Evolutionary conservation across 2,797 vertebrate genomes (phyloP).

Genomic region (Amphiprion clarkii): DNA sequence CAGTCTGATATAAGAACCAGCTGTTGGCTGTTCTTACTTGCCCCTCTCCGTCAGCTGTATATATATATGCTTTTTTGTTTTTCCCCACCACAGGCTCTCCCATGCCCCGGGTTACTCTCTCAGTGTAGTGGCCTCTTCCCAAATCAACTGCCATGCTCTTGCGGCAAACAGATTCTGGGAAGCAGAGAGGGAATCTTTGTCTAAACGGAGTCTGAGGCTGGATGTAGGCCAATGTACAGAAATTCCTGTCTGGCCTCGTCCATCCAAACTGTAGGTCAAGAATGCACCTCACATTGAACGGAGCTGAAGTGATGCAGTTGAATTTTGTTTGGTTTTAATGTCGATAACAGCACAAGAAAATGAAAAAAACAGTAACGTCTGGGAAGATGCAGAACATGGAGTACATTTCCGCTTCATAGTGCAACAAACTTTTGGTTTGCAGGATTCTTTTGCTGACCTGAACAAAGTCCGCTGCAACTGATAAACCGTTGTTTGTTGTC

Average conservation of each 20-base stretch:
- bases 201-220: conserved; percentile 60
- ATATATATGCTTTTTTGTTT: conserved; percentile 15
- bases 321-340: conserved; percentile 4
- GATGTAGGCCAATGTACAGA: conserved; percentile 66
- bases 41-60: conserved; percentile 40
- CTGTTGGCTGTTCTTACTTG: conserved; percentile 66
- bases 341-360: conserved; percentile 8
- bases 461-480: conserved; percentile 4
- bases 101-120: conserved; percentile 52
- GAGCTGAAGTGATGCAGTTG: conserved; percentile 7
- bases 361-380: conserved; percentile 7
- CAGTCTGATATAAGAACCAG: conserved; percentile 80
- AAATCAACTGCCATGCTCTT: conserved; percentile 65
- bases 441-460: conserved; percentile 9
- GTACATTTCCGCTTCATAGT: not conserved
- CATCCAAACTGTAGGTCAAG: conserved; percentile 56
- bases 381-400: conserved; percentile 5
- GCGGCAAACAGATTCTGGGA: conserved; percentile 72
- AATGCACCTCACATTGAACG: conserved; percentile 25
- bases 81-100: conserved; percentile 28
- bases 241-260: conserved; percentile 51
- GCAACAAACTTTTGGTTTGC: not conserved
- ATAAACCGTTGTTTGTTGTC: not conserved
- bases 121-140: conserved; percentile 60
- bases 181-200: conserved; percentile 77